Evolutionary conservation across 2,888 invertebrate genomes (phyloP).

Genomic region (Pristionchus arcanus): DNA sequence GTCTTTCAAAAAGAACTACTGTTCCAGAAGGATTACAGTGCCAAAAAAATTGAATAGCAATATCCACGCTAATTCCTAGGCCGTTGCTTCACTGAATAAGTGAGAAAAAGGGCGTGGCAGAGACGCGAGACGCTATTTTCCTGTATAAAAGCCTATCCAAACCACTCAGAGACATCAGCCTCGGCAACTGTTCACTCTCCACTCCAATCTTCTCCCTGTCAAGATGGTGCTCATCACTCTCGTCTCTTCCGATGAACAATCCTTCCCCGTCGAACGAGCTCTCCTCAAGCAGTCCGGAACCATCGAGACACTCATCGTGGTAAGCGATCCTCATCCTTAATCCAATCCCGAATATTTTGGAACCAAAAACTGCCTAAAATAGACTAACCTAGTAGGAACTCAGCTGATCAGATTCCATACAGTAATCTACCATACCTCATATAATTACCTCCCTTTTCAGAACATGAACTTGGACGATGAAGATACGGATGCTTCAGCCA

Average conservation of each 20-base stretch:
- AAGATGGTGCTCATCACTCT: neutral
- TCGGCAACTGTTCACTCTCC: neutral
- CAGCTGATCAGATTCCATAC: neutral
- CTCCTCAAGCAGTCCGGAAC: constrained; percentile 18
- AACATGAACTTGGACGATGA: neutral
- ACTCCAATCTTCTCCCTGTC: neutral
- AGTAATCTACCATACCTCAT: neutral
- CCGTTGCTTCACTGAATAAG: too few relatives aligned
- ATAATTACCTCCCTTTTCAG: neutral
- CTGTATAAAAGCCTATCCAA: neutral
- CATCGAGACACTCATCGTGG: neutral
- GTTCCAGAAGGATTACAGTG: too few relatives aligned
- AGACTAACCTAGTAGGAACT: neutral
- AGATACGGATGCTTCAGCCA: neutral
- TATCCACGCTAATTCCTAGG: too few relatives aligned
- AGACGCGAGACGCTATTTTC: too few relatives aligned
- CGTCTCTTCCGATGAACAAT: neutral
- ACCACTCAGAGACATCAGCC: neutral
- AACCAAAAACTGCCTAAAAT: too few relatives aligned
- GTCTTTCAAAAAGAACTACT: too few relatives aligned
- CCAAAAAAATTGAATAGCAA: too few relatives aligned
- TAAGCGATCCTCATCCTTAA: neutral
- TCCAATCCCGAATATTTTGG: too few relatives aligned
- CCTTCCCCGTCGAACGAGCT: neutral
- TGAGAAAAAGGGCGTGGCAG: too few relatives aligned